Base-by-base conservation (phyloP, 2,888 invertebrate species). In the Amphipyra berbera region DNA sequence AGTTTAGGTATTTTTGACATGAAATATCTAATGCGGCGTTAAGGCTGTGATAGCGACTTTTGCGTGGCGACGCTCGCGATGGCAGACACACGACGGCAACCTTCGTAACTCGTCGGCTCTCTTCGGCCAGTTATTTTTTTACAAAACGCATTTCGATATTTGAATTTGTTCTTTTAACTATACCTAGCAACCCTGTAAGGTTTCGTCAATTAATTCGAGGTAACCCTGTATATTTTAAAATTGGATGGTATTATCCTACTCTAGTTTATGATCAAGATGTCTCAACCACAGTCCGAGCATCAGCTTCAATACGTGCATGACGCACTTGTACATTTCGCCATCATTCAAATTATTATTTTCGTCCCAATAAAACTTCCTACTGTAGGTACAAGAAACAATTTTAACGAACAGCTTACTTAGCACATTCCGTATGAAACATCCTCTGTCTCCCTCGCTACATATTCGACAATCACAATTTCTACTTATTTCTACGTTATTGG, bases 251-350 rank as follows among this genome's bases (percentile, higher is more conserved):
- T 65, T 54, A 68, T 41, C 44, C 59, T 53, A 61, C 40, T 79
- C 35, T 15, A 33, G 83, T 80, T 88, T 93, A 79, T 94, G 94
- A 86, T 93, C 93, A 68, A 90, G 86, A 87, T 94, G 94, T 77
- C 95, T 88, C 73, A 95, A 87, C 95, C 95, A 95, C 67, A 95
- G 85, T 61, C 94, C 95, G 68, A 95, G 79, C 83, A 95, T 82
- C 78, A 95, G 84, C 80, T 94, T 94, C 67, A 95, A 70, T 58
- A 92, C 84, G 73, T 93, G 87, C 81, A 92, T 85, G 64, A 94
- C 66, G 82, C 93, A 92, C 60, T 76, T 88, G 70, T 87, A 91
- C 92, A 93, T 93, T 83, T 93, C 94, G 45, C 82, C 84, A 14
- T 91, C 90, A 42, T 84, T 88, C 56, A 86, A 66, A 80, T 90